Percentiles rank a stretch among this genome's conserved stretches.
Evolutionary conservation across 2,888 invertebrate genomes (phyloP).

Genomic region (Drosophila pegasa): DNA sequence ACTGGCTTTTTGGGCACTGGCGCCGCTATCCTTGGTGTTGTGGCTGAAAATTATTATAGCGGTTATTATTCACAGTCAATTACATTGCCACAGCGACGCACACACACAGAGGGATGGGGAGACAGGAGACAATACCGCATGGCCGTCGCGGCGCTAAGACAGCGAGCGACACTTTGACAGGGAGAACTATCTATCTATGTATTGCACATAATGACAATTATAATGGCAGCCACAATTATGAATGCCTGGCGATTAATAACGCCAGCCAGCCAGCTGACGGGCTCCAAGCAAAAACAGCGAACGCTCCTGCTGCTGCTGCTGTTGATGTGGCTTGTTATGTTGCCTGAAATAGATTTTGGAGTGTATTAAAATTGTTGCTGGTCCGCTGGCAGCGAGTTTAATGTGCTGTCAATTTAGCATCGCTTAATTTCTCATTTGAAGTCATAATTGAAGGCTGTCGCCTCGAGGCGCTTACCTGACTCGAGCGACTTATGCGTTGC

Average conservation of each 20-base stretch:
- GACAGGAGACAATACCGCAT: conserved; percentile 22
- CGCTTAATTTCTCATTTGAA: conserved; percentile 68
- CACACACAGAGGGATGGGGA: conserved; percentile 12
- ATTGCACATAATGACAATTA: conserved; percentile 81
- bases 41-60: conserved; percentile 81
- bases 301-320: conserved; percentile 24
- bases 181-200: conserved; percentile 73
- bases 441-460: conserved; percentile 39
- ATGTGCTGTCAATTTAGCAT: conserved; percentile 72
- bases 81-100: conserved; percentile 70
- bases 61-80: conserved; percentile 82
- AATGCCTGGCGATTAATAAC: conserved; percentile 77
- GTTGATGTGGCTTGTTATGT: conserved; percentile 37
- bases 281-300: conserved; percentile 37
- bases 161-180: conserved; percentile 73
- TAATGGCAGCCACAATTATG: conserved; percentile 78
- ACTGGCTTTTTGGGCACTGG: no score
- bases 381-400: conserved; percentile 44
- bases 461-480: conserved; percentile 15
- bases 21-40: conserved; percentile 50
- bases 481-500: conserved; percentile 41
- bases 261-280: conserved; percentile 51
- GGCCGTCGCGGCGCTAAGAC: conserved; percentile 51
- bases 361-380: conserved; percentile 67
- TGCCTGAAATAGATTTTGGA: conserved; percentile 59